A percentile compares a stretch with the other conserved stretches of the same genome.
Conservation (phyloP, 2,888 invertebrate genomes). For the Sipha maydis region DNA sequence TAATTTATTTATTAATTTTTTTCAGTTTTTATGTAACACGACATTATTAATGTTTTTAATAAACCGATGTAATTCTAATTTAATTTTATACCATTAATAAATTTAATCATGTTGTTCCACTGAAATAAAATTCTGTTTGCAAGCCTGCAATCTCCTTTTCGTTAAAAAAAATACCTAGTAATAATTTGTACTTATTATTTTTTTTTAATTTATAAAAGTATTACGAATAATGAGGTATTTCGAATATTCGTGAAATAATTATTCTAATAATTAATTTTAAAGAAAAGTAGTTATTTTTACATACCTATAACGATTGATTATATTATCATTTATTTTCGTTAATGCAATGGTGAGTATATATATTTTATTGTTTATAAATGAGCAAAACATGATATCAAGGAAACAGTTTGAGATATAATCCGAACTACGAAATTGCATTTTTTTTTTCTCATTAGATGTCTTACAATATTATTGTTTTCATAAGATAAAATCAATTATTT, state of each 20-base stretch:
- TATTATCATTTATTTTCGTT: neutral
- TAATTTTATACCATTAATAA: neutral
- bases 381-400: neutral
- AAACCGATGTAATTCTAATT: neutral
- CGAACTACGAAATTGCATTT: neutral
- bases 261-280: neutral
- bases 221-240: neutral
- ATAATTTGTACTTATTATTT: neutral
- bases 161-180: neutral
- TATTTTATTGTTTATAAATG: neutral
- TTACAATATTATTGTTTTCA: neutral
- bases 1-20: neutral
- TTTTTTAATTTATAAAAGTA: neutral
- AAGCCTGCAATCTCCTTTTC: neutral
- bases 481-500: neutral
- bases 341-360: neutral
- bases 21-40: neutral
- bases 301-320: neutral
- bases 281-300: neutral
- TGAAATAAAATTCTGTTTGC: neutral
- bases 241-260: neutral
- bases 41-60: conserved; percentile 12
- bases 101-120: neutral
- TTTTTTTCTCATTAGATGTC: neutral
- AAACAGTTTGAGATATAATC: neutral